phyloP scores from a whole-genome alignment of 2,113 vertebrate species.

The Myodes glareolus region DNA sequence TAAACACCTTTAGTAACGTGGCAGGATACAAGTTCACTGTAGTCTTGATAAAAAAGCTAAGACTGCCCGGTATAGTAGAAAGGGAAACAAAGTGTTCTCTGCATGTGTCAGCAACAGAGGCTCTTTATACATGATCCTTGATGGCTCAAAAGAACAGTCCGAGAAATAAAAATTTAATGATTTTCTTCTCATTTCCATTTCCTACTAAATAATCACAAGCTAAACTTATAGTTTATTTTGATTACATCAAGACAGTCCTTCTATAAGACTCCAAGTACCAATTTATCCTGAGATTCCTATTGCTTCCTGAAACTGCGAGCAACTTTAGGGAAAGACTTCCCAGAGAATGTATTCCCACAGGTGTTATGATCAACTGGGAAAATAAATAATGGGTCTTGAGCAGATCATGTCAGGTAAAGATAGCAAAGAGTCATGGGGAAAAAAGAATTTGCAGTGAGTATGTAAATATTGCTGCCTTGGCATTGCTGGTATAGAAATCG shows the following conservation, averaged over 20 bases:
- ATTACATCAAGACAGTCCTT: not conserved
- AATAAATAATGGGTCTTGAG: not conserved
- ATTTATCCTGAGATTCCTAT: not conserved
- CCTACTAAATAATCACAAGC: not conserved
- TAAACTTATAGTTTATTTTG: not conserved
- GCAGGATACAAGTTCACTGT: too few species aligned
- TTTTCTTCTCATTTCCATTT: not conserved
- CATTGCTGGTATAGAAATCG: not conserved
- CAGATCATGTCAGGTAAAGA: not conserved
- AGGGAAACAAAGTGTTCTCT: not conserved
- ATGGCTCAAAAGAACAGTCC: not conserved
- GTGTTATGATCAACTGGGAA: not conserved
- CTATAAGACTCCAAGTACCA: not conserved
- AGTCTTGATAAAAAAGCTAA: constrained; percentile 37
- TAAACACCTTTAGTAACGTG: too few species aligned
- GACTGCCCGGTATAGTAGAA: constrained; percentile 23
- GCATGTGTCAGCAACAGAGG: not conserved
- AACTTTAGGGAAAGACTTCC: not conserved
- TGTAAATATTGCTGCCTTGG: not conserved
- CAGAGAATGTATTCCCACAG: not conserved
- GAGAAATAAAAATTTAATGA: not conserved
- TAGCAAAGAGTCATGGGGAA: not conserved
- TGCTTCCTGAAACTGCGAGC: not conserved
- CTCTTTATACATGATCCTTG: not conserved
- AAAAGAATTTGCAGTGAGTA: not conserved